phyloP scores from a whole-genome alignment of 1,140 invertebrate genomes.

The Holcopasites calliopsidis region DNA sequence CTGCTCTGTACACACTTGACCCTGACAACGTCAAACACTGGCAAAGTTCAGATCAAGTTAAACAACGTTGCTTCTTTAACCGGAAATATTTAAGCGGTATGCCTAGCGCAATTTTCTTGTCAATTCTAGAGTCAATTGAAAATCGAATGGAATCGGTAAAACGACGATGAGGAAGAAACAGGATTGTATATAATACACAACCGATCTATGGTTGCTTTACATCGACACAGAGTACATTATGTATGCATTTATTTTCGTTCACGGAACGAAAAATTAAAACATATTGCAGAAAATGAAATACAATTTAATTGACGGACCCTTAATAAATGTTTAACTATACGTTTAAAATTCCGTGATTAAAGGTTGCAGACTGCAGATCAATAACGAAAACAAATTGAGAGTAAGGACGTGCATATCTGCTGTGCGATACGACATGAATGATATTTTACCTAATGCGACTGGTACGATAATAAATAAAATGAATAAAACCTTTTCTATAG shows the following conservation, averaged over 20 bases:
- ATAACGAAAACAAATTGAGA: slow-evolving; percentile 36
- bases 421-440: slow-evolving; percentile 24
- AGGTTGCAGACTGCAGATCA: slow-evolving; percentile 25
- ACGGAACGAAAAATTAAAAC: slow-evolving; percentile 28
- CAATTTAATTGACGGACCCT: neutral
- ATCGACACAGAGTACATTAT: slow-evolving; percentile 39
- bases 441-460: slow-evolving; percentile 33
- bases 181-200: neutral
- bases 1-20: slow-evolving; percentile 78
- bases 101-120: slow-evolving; percentile 49
- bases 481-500: slow-evolving; percentile 78
- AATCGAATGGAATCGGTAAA: slow-evolving; percentile 7
- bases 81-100: slow-evolving; percentile 75
- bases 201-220: slow-evolving; percentile 10
- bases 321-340: neutral
- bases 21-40: slow-evolving; percentile 82
- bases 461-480: slow-evolving; percentile 64
- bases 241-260: slow-evolving; percentile 34
- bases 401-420: neutral
- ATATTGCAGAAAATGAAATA: neutral
- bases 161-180: neutral
- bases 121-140: slow-evolving; percentile 11
- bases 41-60: slow-evolving; percentile 82
- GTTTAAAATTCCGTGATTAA: slow-evolving; percentile 18
- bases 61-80: slow-evolving; percentile 77